These are phyloP conservation scores for Acleris holmiana DNA, from an alignment of 2,888 invertebrate species.

Conservation along the genomic window DNA sequence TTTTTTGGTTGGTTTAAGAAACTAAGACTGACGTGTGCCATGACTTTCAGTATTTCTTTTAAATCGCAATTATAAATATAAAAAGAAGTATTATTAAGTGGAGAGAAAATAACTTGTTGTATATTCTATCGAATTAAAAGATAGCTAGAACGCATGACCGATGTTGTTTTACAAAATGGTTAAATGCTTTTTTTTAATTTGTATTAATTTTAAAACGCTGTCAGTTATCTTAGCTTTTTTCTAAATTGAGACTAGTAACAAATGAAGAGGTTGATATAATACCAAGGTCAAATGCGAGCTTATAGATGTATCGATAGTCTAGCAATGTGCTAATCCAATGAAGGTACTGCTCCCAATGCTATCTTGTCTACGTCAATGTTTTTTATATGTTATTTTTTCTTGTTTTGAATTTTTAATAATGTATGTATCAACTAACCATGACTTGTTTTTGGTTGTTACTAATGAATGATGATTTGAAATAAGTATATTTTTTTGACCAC, in stretches of 20 bases:
- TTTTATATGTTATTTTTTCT: slow-evolving; percentile 7
- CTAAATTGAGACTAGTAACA: neutral
- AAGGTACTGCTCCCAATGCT: slow-evolving; percentile 36
- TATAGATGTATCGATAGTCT: slow-evolving; percentile 6
- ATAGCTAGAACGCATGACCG: no score
- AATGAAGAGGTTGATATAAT: neutral
- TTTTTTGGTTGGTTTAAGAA: slow-evolving; percentile 14
- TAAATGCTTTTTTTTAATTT: neutral
- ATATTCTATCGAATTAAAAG: no score
- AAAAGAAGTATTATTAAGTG: no score
- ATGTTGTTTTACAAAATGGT: no score
- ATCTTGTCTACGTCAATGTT: slow-evolving; percentile 30
- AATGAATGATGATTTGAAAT: slow-evolving; percentile 4
- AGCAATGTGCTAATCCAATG: slow-evolving; percentile 33
- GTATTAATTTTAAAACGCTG: neutral
- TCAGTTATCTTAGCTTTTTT: no score
- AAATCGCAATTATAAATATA: no score
- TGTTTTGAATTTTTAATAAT: slow-evolving; percentile 27
- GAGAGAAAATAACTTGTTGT: no score
- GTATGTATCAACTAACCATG: slow-evolving; percentile 29
- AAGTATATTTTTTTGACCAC: neutral
- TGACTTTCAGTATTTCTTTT: slow-evolving; percentile 6
- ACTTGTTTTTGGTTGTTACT: slow-evolving; percentile 18
- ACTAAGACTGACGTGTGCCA: slow-evolving; percentile 55
- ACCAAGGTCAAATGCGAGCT: neutral